These are phyloP conservation scores for human (Homo sapiens) DNA, from an alignment of 2,113 vertebrate species.

Conservation along the genomic window GRCh38 chr2:36057001-36057500, in stretches of 20 bases:
- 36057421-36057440: background rate
- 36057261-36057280: background rate
- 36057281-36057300: background rate
- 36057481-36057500: background rate
- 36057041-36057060: no score
- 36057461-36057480: background rate
- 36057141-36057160: background rate
- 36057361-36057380: background rate
- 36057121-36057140: no score
- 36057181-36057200: background rate
- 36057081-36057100: no score
- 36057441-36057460: background rate
- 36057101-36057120: no score
- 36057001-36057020: no score
- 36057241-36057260: background rate
- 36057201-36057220: background rate
- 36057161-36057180: background rate
- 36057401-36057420: background rate
- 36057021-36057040: no score
- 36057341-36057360: background rate
- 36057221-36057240: background rate
- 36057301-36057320: background rate
- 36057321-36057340: background rate
- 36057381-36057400: background rate
- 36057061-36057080: no score